These are phyloP conservation scores for Keiferia lycopersicella DNA, from an alignment of 2,888 invertebrate genomes.

Conservation along the genomic window DNA sequence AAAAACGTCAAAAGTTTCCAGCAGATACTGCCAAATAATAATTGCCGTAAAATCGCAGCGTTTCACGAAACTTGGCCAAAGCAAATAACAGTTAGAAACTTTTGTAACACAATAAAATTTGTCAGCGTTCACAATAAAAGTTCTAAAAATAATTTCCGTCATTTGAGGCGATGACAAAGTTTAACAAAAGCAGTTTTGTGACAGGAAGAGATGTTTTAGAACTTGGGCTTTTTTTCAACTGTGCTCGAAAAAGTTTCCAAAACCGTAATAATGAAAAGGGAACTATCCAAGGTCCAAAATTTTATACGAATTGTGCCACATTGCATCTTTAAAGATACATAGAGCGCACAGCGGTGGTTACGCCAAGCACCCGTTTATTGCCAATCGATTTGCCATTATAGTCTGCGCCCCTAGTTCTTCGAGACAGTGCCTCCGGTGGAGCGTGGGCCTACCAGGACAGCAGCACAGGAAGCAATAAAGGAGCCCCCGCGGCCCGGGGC, in stretches of 20 bases:
- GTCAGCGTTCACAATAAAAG: constrained; percentile 23
- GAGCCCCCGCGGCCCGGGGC: constrained; percentile 51
- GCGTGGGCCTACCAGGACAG: constrained; percentile 59
- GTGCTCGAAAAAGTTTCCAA: constrained; percentile 12
- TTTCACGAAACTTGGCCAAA: constrained; percentile 26
- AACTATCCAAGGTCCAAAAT: too few relatives aligned
- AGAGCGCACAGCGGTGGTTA: background rate
- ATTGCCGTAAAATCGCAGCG: constrained; percentile 8
- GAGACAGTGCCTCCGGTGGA: constrained; percentile 44
- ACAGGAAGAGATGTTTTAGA: constrained; percentile 13
- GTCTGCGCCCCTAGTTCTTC: constrained; percentile 9
- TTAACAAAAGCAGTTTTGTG: constrained; percentile 29
- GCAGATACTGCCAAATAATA: background rate
- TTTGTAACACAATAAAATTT: constrained; percentile 19
- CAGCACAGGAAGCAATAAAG: constrained; percentile 78
- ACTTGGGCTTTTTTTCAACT: constrained; percentile 24
- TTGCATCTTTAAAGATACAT: background rate
- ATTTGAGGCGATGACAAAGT: constrained; percentile 27
- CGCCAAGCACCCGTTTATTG: constrained; percentile 13
- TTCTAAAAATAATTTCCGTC: constrained; percentile 31
- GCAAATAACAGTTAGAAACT: constrained; percentile 23
- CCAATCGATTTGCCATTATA: constrained; percentile 15
- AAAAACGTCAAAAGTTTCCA: background rate
- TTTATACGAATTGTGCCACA: too few relatives aligned
- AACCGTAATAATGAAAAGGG: background rate